Evolutionary conservation across 2,888 invertebrate species (phyloP), one percentile per base, ranked within the genome.

Genomic region (Tiliacea citrago): DNA sequence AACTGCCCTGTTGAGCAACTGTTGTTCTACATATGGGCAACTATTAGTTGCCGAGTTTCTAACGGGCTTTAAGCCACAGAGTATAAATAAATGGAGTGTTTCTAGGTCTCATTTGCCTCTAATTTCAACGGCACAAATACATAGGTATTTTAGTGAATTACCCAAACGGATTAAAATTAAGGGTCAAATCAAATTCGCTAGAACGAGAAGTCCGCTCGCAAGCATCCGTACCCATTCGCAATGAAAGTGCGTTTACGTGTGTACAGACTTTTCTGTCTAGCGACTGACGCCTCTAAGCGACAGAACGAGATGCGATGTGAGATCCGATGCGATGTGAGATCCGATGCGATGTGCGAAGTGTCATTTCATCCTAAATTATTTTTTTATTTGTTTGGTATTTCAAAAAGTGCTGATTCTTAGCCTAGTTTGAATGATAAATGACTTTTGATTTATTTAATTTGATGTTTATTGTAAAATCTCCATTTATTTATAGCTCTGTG

Each of bases 1-100:
- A 45, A 63, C 47, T 18, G 12, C 53, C 7, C n/a, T 51, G 47
- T 77, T 83, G 83, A 70, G 79, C 79, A 78, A 24, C 42, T 61
- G 16, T 42, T 39, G 24, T 66, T 29, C 78, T 66, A 79, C 63
- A 18, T 35, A 24, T 42, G 42, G 29, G 61, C 82, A 81, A 61
- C 58, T 21, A 65, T 35, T 60, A 42, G 65, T 75, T 66, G 77
- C 77, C 24, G 1, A 45, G 10, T 57, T 21, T 13, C 21, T 55
- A 24, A 18, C 35, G 49, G 4, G 7, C 1, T 63, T 45, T 42
- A 35, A 42, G 53, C 9, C 81, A 65, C 63, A 53, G 53, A 74
- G 29, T 58, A 21, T 29, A 39, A 65, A 63, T 74, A 49, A 81
- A 74, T 81, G 39, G 58, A 80, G 35, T 24, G 21, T 10, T 21